These are phyloP conservation scores for Sylvilagus bachmani DNA, from an alignment of 2,113 vertebrate species.

Conservation along the genomic window DNA sequence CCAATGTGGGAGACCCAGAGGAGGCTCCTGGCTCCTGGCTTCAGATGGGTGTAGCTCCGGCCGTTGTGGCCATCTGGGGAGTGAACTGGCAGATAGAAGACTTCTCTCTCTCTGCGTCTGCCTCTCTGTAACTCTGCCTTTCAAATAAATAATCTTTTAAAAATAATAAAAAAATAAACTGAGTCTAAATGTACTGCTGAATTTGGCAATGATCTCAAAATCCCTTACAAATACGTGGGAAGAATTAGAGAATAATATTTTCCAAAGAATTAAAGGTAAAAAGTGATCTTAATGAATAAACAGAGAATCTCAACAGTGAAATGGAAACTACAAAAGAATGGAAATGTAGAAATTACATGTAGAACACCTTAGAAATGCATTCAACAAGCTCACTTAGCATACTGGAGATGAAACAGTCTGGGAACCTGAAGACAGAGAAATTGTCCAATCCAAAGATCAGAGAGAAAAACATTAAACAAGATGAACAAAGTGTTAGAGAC, in stretches of 20 bases:
- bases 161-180: background rate
- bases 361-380: background rate
- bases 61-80: too few species aligned
- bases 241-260: background rate
- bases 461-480: constrained; percentile 27
- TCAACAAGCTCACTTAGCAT: background rate
- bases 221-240: background rate
- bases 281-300: background rate
- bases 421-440: constrained; percentile 13
- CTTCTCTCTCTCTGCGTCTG: too few species aligned
- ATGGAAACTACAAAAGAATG: background rate
- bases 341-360: background rate
- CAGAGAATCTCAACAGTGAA: constrained; percentile 19
- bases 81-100: too few species aligned
- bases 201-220: constrained; percentile 11
- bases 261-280: background rate
- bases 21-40: too few species aligned
- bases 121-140: too few species aligned
- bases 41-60: too few species aligned
- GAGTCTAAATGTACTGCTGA: background rate
- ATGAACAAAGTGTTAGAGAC: background rate
- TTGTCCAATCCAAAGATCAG: constrained; percentile 12
- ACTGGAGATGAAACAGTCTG: background rate
- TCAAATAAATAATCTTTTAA: too few species aligned
- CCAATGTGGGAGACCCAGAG: too few species aligned